Evolutionary conservation across 2,797 vertebrate genomes (phyloP).

Genomic region (Otolemur crassicaudatus): DNA sequence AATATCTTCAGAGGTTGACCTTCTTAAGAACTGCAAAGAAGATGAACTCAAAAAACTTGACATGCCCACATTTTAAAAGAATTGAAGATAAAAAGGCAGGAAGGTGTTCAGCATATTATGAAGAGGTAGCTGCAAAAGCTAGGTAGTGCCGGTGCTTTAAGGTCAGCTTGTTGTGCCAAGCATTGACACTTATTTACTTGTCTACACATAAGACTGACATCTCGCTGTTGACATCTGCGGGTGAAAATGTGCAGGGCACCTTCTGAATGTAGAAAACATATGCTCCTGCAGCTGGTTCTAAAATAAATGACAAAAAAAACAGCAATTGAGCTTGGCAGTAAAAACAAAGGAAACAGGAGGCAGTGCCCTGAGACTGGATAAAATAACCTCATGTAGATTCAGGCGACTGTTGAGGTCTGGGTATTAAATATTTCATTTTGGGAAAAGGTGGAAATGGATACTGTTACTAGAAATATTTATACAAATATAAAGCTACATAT

Average conservation of each 20-base stretch:
- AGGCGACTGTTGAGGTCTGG: background rate
- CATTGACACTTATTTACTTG: background rate
- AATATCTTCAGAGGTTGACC: background rate
- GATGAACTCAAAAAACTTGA: background rate
- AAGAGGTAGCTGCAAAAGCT: background rate
- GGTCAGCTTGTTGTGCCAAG: background rate
- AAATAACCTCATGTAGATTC: background rate
- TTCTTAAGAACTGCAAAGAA: background rate
- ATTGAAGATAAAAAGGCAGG: background rate
- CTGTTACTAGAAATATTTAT: background rate
- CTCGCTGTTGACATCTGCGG: background rate
- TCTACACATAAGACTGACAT: background rate
- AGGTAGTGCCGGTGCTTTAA: background rate
- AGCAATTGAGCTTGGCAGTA: background rate
- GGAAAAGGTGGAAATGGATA: background rate
- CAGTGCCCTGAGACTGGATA: background rate
- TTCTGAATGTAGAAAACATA: background rate
- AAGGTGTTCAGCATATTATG: background rate
- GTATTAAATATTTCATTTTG: background rate
- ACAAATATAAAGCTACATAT: background rate
- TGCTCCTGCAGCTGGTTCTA: background rate
- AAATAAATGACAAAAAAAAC: background rate
- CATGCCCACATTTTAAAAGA: background rate
- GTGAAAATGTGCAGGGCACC: background rate
- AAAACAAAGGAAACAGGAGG: background rate